Conservation (phyloP, 2,888 invertebrate species). For the Ditula angustiorana region DNA sequence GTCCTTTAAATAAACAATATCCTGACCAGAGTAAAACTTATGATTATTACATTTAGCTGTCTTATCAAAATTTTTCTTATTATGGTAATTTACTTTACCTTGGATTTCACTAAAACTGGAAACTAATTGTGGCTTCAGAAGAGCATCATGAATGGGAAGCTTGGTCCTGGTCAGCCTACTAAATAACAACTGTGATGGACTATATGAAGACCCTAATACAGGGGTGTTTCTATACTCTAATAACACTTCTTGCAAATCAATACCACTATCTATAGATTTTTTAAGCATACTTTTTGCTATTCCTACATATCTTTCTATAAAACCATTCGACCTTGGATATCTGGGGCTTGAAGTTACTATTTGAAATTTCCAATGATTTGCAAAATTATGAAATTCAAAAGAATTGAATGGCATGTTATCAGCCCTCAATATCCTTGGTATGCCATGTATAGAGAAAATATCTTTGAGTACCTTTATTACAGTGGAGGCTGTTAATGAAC, state of each 20-base stretch:
- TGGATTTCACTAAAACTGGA: neutral
- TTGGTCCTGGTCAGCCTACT: conserved; percentile 4
- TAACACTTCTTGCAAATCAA: no score
- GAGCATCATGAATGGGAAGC: conserved; percentile 6
- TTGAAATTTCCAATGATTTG: neutral
- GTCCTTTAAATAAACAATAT: neutral
- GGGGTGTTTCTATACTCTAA: conserved; percentile 23
- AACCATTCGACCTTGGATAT: conserved; percentile 21
- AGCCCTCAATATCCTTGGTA: no score
- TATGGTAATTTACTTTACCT: neutral
- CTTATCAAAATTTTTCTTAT: neutral
- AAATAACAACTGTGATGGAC: conserved; percentile 11
- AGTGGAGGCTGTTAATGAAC: no score
- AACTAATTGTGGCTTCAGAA: neutral
- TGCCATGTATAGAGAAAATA: no score
- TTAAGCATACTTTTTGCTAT: conserved; percentile 20
- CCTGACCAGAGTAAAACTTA: neutral
- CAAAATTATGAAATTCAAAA: neutral
- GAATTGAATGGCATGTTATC: neutral
- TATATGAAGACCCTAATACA: conserved; percentile 3
- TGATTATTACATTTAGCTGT: neutral
- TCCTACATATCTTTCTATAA: conserved; percentile 16
- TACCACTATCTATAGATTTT: conserved; percentile 5
- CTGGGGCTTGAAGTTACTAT: conserved; percentile 2
- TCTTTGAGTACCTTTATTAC: no score